Evolutionary conservation across 2,797 vertebrate species (phyloP).

Genomic region (Eulemur albifrons): DNA sequence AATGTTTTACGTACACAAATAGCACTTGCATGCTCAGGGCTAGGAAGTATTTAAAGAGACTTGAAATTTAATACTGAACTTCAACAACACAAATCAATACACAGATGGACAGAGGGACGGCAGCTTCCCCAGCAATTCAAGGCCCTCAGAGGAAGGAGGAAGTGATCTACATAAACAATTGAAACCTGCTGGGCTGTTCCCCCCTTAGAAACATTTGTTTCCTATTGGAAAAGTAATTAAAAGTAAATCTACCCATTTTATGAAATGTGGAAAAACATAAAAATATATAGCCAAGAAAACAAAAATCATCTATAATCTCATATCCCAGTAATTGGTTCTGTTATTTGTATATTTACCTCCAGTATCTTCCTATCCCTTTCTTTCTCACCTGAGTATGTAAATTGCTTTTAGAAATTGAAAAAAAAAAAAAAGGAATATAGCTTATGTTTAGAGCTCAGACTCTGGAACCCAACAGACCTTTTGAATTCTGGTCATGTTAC

Average conservation of each 20-base stretch:
- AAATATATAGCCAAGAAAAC: background rate
- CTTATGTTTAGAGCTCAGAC: background rate
- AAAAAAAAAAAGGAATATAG: background rate
- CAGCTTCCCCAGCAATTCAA: background rate
- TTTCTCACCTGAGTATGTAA: background rate
- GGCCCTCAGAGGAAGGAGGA: background rate
- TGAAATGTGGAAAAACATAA: background rate
- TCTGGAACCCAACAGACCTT: background rate
- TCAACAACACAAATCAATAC: background rate
- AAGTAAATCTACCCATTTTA: background rate
- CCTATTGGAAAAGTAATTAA: conserved; percentile 11
- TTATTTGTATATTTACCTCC: background rate
- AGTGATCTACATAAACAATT: background rate
- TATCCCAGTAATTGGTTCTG: background rate
- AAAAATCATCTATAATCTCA: background rate
- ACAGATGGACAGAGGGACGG: background rate
- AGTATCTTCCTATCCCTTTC: background rate
- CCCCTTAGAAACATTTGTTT: background rate
- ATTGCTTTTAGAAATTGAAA: background rate
- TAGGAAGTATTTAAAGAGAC: background rate
- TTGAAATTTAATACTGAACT: background rate
- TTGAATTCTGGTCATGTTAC: background rate
- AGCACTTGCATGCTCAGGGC: background rate
- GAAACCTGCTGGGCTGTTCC: background rate
- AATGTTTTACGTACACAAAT: background rate